These are phyloP conservation scores for Noctua fimbriata DNA, from an alignment of 2,888 invertebrate genomes.

Conservation along the genomic window DNA sequence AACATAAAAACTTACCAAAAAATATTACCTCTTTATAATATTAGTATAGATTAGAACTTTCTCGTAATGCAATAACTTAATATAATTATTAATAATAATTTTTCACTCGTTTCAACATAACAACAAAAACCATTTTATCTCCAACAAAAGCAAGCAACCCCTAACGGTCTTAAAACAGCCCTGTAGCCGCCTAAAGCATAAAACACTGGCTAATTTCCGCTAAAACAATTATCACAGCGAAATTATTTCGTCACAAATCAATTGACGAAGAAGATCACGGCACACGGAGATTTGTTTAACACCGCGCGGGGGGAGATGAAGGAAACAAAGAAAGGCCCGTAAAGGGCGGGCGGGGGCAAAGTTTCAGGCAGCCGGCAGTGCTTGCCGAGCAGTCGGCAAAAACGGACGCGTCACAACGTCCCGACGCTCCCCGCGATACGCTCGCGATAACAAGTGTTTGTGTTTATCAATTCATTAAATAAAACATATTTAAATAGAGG, in stretches of 20 bases:
- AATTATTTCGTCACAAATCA: constrained; percentile 75
- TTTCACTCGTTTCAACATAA: background rate
- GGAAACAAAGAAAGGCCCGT: constrained; percentile 88
- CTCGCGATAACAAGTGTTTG: constrained; percentile 75
- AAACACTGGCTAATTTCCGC: constrained; percentile 51
- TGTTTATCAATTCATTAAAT: constrained; percentile 69
- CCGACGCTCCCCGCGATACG: constrained; percentile 58
- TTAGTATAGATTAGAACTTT: background rate
- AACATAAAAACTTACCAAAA: too few species aligned
- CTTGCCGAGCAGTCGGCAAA: constrained; percentile 81
- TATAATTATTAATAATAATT: background rate
- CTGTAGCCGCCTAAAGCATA: constrained; percentile 24
- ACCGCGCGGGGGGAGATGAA: constrained; percentile 79
- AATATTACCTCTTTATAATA: too few species aligned
- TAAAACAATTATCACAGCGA: constrained; percentile 65
- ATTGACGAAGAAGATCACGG: constrained; percentile 85
- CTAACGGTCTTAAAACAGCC: background rate
- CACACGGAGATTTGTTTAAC: constrained; percentile 82
- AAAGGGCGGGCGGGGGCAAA: constrained; percentile 84
- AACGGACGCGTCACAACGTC: constrained; percentile 68
- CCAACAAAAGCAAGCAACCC: background rate
- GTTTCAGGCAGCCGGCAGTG: constrained; percentile 79
- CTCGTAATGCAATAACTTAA: background rate
- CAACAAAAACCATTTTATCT: background rate
- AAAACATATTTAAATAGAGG: constrained; percentile 45